Evolutionary conservation across 2,888 invertebrate genomes (phyloP).

Genomic region (Acronicta alni): DNA sequence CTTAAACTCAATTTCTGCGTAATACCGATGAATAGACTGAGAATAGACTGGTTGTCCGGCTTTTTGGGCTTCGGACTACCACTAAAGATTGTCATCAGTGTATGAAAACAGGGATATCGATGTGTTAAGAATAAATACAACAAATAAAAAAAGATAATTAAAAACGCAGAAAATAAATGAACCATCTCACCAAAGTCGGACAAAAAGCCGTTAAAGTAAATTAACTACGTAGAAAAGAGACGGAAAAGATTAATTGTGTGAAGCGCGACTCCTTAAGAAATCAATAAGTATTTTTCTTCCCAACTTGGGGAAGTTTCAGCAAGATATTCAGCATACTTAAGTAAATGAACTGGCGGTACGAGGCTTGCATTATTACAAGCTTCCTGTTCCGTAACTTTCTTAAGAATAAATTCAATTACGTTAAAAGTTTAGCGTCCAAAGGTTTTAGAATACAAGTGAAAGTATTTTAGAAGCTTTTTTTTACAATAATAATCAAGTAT

Average conservation of each 20-base stretch:
- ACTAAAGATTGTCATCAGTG: no score
- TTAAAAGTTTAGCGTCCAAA: conserved; percentile 28
- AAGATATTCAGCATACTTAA: conserved; percentile 60
- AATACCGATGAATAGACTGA: no score
- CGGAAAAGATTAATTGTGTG: conserved; percentile 51
- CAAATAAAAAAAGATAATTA: conserved; percentile 23
- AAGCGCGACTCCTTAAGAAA: conserved; percentile 41
- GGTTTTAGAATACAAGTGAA: conserved; percentile 13
- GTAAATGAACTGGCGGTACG: conserved; percentile 56
- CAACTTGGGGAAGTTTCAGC: conserved; percentile 29
- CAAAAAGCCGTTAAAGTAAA: conserved; percentile 40
- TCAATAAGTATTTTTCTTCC: conserved; percentile 64
- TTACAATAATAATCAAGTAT: no score
- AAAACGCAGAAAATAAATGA: conserved; percentile 35
- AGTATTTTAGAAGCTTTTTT: neutral
- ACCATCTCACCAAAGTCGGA: conserved; percentile 6
- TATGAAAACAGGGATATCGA: no score
- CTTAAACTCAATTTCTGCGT: no score
- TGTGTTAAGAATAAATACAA: no score
- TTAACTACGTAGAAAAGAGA: conserved; percentile 35
- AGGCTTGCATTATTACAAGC: conserved; percentile 43
- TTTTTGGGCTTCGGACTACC: no score
- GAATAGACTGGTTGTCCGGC: no score
- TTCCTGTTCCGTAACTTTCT: conserved; percentile 28
- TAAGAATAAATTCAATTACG: conserved; percentile 49